Base-by-base conservation (phyloP, 2,888 invertebrate species). In the Metallyticus violacea region DNA sequence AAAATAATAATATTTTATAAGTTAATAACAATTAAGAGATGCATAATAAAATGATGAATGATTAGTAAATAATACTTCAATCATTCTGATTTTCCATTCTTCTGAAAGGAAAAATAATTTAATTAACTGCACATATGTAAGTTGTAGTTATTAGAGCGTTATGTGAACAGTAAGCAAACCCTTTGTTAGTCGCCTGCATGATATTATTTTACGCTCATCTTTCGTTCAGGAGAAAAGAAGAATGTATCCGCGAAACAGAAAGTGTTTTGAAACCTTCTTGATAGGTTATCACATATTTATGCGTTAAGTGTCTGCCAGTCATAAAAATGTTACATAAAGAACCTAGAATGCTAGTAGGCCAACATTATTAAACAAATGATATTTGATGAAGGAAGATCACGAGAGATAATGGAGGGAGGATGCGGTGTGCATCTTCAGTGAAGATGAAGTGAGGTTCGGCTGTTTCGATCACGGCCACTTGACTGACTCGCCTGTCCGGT, bases 341-440 rank as follows among this genome's bases (percentile, higher is more conserved):
- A 62, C 40, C 15, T 62, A 22, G 40, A 22, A 15, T 15, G 40
- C 22, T 62, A 62, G 22, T 9, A 62, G 40, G 15, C 40, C 40
- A 9, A 7, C 40, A 62, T 62, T 62, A 62, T 82, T 82, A 40
- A 82, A 82, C 82, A 76, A 82, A 82, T 82, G 82, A 82, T 62
- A 83, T 76, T 6, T 25, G 81, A 81, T 81, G 81, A 81, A 28
- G 79, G 79, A 28, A 82, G 83, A 81, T 81, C 40, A 6, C 81
- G 81, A 81, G 62, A 81, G 81, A 83, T 83, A 83, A 83, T 76
- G 28, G 77, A 76, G 9, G 81, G 81, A 26, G 22, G 40, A 62
- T 62, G 22, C 40, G 40, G 40, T 62, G 15, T 62, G 40, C n/a
- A n/a, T n/a, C n/a, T n/a, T n/a, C 22, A 62, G 40, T 62, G 40